phyloP scores from a whole-genome alignment of 2,888 invertebrate genomes.

The Nineta flava region DNA sequence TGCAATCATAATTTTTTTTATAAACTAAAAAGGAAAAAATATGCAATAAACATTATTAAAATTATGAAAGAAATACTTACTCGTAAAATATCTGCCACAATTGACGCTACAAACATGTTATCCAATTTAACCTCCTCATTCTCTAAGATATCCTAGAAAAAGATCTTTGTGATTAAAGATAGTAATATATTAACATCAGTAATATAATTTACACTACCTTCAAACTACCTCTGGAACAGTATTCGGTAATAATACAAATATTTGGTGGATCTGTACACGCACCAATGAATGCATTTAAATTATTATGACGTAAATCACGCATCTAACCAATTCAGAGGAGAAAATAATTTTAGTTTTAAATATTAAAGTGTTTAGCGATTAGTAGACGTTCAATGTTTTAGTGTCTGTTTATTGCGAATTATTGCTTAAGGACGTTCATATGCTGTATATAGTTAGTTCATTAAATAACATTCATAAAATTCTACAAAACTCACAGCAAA shows the following conservation, averaged over 20 bases:
- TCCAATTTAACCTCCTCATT: conserved; percentile 92
- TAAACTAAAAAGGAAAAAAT: too few species aligned
- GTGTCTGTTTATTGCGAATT: too few species aligned
- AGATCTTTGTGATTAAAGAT: conserved; percentile 1
- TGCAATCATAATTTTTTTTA: too few species aligned
- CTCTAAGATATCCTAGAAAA: conserved; percentile 69
- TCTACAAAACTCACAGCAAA: too few species aligned
- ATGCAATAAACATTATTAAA: too few species aligned
- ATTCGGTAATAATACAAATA: conserved; percentile 77
- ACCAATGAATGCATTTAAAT: conserved; percentile 81
- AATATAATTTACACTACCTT: conserved; percentile 40
- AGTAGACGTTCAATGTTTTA: too few species aligned
- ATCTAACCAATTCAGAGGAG: conserved; percentile 39
- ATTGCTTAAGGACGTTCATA: too few species aligned
- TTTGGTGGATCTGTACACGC: conserved; percentile 84
- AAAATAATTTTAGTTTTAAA: neutral
- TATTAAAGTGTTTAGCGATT: neutral
- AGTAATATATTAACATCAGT: neutral
- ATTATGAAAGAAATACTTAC: conserved; percentile 35
- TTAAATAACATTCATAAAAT: too few species aligned
- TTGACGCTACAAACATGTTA: conserved; percentile 89
- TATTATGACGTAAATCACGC: conserved; percentile 79
- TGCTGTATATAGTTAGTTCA: too few species aligned
- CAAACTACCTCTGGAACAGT: conserved; percentile 78
- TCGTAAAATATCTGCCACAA: conserved; percentile 86